Evolutionary conservation across 2,113 vertebrate genomes (phyloP), one percentile per base, ranked within the genome.

Genomic region (Nymphicus hollandicus): DNA sequence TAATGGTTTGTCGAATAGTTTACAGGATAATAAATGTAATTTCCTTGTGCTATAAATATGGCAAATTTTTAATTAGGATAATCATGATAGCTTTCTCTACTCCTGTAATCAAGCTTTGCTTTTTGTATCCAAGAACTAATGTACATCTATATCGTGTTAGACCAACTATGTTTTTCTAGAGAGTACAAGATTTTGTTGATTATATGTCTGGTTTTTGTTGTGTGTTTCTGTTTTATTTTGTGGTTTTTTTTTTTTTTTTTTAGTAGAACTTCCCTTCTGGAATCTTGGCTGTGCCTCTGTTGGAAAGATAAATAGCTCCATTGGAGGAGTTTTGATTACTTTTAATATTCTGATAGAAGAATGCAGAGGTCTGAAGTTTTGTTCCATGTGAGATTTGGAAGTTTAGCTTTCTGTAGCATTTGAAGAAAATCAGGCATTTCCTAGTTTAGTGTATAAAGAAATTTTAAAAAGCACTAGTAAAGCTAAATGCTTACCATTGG

Each of bases 11-110:
- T 97, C 97, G 89, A 95, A 97, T 96, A 95, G 91, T 96, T 97
- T 98, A 95, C 87, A 95, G 89, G 89, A 97, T 97, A 97, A 98
- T 96, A 94, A 97, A 97, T 98, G 95, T 85, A 39, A 96, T 97
- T 98, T 97, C 85, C 95, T 97, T 97, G 70, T 89, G 96, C 81
- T 97, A 97, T 97, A 98, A 98, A 98, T 98, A 98, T 94, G 85
- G 94, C 86, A 95, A 88, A 88, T 86, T 97, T 97, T 97, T 95
- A 97, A 98, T 98, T 97, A 96, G 87, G 74, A 82, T 97, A 97
- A 98, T 97, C 64, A 95, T 20, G 71, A 68, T 89, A 93, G 76
- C 83, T 97, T 81, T 96, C 47, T 90, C 91, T 93, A 63, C 39
- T 87, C 55, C 84, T 87, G 55, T 89, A 97, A 97, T 95, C 88